Percentiles rank a stretch among this genome's conserved stretches.
These are phyloP conservation scores for Drosophila fulvimacula DNA, from an alignment of 2,888 invertebrate species.

Conservation along the genomic window DNA sequence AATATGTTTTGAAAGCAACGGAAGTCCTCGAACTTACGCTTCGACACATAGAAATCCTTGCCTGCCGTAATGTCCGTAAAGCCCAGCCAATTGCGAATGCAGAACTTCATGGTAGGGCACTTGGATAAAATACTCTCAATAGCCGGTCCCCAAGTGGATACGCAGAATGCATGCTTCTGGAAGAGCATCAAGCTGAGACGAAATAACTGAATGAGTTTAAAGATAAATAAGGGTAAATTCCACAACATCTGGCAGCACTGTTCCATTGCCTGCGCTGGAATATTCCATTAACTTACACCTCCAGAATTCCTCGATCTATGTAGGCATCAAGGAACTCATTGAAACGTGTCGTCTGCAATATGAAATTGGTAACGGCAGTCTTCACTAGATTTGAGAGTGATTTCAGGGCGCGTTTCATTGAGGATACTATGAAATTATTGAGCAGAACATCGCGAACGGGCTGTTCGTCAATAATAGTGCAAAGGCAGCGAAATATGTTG, in stretches of 20 bases:
- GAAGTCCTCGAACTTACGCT: conserved; percentile 75
- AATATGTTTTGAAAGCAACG: conserved; percentile 71
- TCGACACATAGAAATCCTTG: conserved; percentile 80
- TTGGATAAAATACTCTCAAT: conserved; percentile 87
- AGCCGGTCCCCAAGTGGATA: conserved; percentile 87
- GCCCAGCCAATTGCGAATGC: conserved; percentile 87
- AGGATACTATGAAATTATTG: conserved; percentile 59
- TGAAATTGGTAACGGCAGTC: conserved; percentile 81
- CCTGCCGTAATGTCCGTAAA: conserved; percentile 87
- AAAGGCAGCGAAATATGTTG: conserved; percentile 80
- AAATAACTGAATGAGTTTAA: neutral
- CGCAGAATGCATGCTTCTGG: conserved; percentile 80
- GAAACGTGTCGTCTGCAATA: conserved; percentile 80
- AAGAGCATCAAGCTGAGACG: conserved; percentile 68
- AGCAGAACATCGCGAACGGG: conserved; percentile 61
- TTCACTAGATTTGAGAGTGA: conserved; percentile 77
- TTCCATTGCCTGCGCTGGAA: neutral
- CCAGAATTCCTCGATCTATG: conserved; percentile 75
- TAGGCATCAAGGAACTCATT: conserved; percentile 72
- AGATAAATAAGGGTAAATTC: neutral
- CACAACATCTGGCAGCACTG: neutral
- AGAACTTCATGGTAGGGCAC: conserved; percentile 88
- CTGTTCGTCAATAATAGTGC: conserved; percentile 74
- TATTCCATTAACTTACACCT: conserved; percentile 65
- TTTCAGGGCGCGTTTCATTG: conserved; percentile 76